Base-by-base conservation (phyloP, 2,797 vertebrate species). In the Nannoperca australis region DNA sequence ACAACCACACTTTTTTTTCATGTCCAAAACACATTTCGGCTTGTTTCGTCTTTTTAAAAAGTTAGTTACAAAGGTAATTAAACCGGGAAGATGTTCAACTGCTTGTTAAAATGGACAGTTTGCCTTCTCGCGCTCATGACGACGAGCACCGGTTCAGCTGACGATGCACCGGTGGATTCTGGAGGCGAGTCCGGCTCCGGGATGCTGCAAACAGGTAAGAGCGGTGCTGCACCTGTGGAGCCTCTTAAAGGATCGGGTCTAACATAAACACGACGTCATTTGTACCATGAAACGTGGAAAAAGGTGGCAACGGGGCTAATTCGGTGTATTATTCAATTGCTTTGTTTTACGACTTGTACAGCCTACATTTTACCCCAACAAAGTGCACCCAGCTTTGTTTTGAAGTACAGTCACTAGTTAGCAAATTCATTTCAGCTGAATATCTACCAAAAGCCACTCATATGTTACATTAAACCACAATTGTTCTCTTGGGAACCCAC, bases 141-240 rank as follows among this genome's bases (percentile, higher is more conserved):
- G 45, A 59, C 67, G 36, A 18, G 61, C 64, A 14, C 30, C 13
- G 60, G 73, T 45, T 70, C 82, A 32, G 60, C 78, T 50, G 89
- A 69, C 1, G 68, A 62, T 0, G n/a, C 76, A 9, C 15, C 59
- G 71, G 59, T 2, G 61, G 93, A 91, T 2, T 72, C 60, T 7
- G 89, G 76, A 73, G 92, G 63, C 1, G 95, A 92, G 86, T 91
- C 87, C 45, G 95, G 95, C 4, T 95, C 95, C 4, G 95, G 95
- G 77, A 91, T 91, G 88, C 83, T 89, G 64, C 84, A 63, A 17
- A 38, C 92, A 87, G 94, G 95, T 96, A 88, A 87, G 88, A 34
- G 18, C 0, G 27, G 15, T 17, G 14, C 0, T 9, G n/a, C 79
- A 79, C 75, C 79, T 81, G 82, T 7, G 53, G 55, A 74, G 62